These are phyloP conservation scores for Megalopta genalis DNA, from an alignment of 1,140 invertebrate species.

Conservation along the genomic window DNA sequence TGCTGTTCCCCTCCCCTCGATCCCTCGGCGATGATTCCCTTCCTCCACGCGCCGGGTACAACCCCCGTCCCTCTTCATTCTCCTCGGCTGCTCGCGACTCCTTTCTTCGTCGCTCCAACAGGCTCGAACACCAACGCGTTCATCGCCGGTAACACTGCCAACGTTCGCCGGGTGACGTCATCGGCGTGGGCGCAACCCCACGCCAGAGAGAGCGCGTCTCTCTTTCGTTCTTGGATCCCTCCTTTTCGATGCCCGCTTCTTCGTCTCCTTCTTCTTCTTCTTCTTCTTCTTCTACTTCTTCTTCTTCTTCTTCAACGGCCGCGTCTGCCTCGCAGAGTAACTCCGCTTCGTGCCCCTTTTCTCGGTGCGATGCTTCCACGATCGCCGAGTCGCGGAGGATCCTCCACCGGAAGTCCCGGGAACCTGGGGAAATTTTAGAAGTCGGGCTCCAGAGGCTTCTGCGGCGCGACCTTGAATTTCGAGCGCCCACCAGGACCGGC, in stretches of 20 bases:
- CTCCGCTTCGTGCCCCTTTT: too few relatives aligned
- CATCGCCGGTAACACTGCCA: conserved; percentile 70
- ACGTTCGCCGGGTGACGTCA: conserved; percentile 76
- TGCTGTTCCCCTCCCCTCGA: background rate
- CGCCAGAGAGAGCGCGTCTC: conserved; percentile 51
- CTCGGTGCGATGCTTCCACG: too few relatives aligned
- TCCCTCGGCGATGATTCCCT: conserved; percentile 40
- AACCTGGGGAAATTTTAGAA: too few relatives aligned
- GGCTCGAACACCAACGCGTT: conserved; percentile 60
- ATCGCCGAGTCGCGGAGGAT: too few relatives aligned
- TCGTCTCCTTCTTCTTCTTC: background rate
- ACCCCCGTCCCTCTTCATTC: conserved; percentile 22
- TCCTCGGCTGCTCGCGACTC: conserved; percentile 14
- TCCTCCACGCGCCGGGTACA: conserved; percentile 48
- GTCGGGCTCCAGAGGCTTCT: too few relatives aligned
- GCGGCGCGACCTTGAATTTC: conserved; percentile 32
- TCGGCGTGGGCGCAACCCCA: conserved; percentile 75
- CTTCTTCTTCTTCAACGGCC: conserved; percentile 32
- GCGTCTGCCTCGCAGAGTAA: too few relatives aligned
- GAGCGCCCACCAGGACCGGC: conserved; percentile 8
- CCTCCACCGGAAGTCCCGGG: background rate
- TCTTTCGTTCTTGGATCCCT: too few relatives aligned
- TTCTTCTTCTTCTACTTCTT: conserved; percentile 11
- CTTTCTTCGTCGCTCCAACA: conserved; percentile 8
- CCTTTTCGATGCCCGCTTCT: background rate